Base-by-base conservation (phyloP, 2,113 vertebrate species). In the Myiagra hebetior region DNA sequence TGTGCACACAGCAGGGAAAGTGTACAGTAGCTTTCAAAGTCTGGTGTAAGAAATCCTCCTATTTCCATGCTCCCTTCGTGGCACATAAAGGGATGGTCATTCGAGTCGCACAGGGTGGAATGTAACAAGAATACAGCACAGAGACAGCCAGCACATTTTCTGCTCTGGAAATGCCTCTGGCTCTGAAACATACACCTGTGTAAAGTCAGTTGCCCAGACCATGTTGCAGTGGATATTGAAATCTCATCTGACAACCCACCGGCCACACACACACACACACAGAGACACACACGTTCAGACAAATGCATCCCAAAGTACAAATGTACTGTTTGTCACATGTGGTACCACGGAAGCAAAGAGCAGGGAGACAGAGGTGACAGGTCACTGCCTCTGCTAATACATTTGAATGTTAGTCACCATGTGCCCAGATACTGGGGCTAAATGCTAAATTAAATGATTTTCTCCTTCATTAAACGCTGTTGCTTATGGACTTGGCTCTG, bases 361-460 rank as follows among this genome's bases (percentile, higher is more conserved):
- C 30, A 52, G 55, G 84, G 92, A 89, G 69, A 17, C 52, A n/a
- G 55, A 82, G 70, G 83, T 59, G 79, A 68, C 75, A 92, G 59
- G 82, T 49, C 84, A 70, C 67, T 90, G 95, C 67, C 62, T 91
- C 70, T 88, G 47, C 60, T 60, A 64, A 67, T 78, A 35, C 35
- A 42, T 60, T 37, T 55, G 15, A 87, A 64, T 76, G 30, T 80
- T 82, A 95, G 86, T 81, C 92, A 94, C 57, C 59, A n/a, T 63
- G 82, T 80, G 69, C 79, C 73, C 93, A 94, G 89, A 92, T 93
- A 94, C 85, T 87, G 85, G 85, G 72, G 68, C 59, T 92, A 93
- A 96, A 96, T 93, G 95, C 94, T 97, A 96, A 96, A 97, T 97
- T 95, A 96, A 96, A 96, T 80, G 3, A 95, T 97, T 97, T 97